phyloP scores from a whole-genome alignment of 2,797 vertebrate genomes.

The Channallabes apus region DNA sequence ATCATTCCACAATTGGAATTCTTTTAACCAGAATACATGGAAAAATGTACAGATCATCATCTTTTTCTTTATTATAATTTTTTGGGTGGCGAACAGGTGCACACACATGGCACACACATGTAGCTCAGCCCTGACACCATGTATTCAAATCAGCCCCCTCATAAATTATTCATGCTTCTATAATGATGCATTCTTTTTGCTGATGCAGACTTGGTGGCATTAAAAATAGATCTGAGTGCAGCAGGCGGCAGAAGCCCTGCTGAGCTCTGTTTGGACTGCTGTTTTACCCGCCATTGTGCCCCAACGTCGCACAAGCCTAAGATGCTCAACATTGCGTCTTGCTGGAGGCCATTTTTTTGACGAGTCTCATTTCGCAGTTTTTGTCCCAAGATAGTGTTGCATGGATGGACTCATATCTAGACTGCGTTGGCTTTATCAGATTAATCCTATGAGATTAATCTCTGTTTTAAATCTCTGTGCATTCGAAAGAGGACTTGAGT shows the following conservation, averaged over 20 bases:
- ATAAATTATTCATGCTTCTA: constrained; percentile 54
- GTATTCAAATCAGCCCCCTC: constrained; percentile 48
- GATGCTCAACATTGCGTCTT: not conserved
- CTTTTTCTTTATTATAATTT: not conserved
- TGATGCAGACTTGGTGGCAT: constrained; percentile 53
- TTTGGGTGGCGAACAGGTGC: not conserved
- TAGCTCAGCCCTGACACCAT: constrained; percentile 33
- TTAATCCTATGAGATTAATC: constrained; percentile 34
- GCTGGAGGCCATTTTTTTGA: constrained; percentile 33
- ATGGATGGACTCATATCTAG: constrained; percentile 17
- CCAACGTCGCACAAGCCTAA: not conserved
- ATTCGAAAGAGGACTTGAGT: not conserved
- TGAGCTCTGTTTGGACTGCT: constrained; percentile 51
- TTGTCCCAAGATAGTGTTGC: not conserved
- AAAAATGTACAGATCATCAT: not conserved
- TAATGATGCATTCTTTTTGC: constrained; percentile 59
- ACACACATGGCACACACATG: constrained; percentile 16
- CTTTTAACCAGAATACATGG: not conserved
- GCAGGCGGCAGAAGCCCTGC: constrained; percentile 29
- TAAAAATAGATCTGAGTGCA: constrained; percentile 60
- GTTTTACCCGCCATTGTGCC: constrained; percentile 20
- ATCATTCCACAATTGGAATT: not conserved
- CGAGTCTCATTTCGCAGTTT: not conserved
- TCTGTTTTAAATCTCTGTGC: not conserved
- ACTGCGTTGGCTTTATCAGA: constrained; percentile 15